Percentiles rank a stretch among this genome's conserved stretches.
Evolutionary conservation across 2,113 vertebrate genomes (phyloP).

Genomic region (Carettochelys insculpta): DNA sequence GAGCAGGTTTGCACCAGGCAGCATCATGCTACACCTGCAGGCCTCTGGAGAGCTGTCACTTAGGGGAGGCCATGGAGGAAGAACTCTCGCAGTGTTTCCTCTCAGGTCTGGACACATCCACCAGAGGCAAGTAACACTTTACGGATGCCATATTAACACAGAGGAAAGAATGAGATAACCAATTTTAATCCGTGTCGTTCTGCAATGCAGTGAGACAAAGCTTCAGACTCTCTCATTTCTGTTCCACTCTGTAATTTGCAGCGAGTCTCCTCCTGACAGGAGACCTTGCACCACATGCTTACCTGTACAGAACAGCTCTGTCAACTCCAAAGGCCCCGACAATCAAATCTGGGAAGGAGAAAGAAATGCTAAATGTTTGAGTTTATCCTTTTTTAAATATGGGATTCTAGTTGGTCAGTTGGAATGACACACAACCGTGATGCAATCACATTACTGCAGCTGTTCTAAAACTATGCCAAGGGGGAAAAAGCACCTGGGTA

Average conservation of each 20-base stretch:
- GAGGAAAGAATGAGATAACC: background rate
- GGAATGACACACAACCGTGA: background rate
- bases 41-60: background rate
- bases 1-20: rapidly evolving
- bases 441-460: background rate
- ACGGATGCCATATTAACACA: background rate
- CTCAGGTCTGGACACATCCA: background rate
- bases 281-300: background rate
- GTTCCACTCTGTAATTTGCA: background rate
- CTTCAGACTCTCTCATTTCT: background rate
- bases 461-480: background rate
- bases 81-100: background rate
- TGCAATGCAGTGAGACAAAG: background rate
- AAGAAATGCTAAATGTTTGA: background rate
- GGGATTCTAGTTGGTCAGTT: background rate
- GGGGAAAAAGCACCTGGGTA: slow-evolving; percentile 89
- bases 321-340: slow-evolving; percentile 96
- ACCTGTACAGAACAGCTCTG: slow-evolving; percentile 94
- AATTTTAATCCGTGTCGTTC: background rate
- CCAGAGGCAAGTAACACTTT: background rate
- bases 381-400: background rate
- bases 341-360: slow-evolving; percentile 85
- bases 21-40: background rate
- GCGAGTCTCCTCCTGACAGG: background rate
- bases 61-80: background rate